Base-by-base conservation (phyloP, 2,888 invertebrate species). In the Heteromurus nitidus region DNA sequence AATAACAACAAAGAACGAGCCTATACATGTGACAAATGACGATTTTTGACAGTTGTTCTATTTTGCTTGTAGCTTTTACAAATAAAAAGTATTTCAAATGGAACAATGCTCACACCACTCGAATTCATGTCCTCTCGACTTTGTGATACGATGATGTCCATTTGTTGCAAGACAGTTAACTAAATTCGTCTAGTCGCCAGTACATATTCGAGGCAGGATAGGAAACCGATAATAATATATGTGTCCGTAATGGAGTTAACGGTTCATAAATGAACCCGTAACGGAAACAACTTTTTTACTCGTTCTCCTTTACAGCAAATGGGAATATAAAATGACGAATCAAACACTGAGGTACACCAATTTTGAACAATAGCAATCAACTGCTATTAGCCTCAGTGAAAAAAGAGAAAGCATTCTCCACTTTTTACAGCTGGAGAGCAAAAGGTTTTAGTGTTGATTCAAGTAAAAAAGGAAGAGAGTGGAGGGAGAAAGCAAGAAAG, bases 331-430 rank as follows among this genome's bases (percentile, higher is more conserved):
- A 74, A 74, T 64, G 47, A 28, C 22, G 73, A 64, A 74, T 74
- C 64, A 74, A 62, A 60, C 64, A 64, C 47, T 31, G 18, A 26
- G 30, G 53, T 44, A 74, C 62, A 74, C 73, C 24, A 74, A 64
- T 74, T 64, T 44, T 24, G 73, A 74, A 74, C 64, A 74, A 74
- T 50, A 24, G 73, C 73, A 74, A 74, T 74, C 73, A 74, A 74
- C 73, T 42, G 47, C 73, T 64, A 74, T 74, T 55, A 58, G 55
- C 77, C 31, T 72, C 58, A 31, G 31, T 50, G 18, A 50, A 55
- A 70, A 55, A 58, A 62, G 44, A 64, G 62, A 74, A 70, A 64
- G 18, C 47, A 20, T 67, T 62, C 60, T 11, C 22, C 47, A 42
- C 50, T 26, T 24, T 42, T 62, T 50, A 58, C 31, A 9, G n/a